Evolutionary conservation across 2,113 vertebrate species (phyloP).

Genomic region (Sterna hirundo): DNA sequence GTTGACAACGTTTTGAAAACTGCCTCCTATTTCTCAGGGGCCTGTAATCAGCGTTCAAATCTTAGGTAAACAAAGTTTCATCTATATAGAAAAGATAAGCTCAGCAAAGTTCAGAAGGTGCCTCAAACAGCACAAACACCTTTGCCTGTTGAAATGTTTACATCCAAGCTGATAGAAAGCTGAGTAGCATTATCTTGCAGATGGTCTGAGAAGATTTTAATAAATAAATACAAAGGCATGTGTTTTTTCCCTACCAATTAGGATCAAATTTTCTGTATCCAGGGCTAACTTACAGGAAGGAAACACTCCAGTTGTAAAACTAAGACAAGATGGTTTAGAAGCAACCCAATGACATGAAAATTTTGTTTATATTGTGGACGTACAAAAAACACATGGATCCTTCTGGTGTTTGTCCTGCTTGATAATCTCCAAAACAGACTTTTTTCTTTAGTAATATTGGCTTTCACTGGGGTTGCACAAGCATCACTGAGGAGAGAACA

Average conservation of each 20-base stretch:
- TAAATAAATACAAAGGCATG: constrained; percentile 1
- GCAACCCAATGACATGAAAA: neutral
- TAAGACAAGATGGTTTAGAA: neutral
- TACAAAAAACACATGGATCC: neutral
- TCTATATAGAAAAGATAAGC: constrained; percentile 30
- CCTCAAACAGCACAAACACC: constrained; percentile 8
- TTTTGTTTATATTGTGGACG: neutral
- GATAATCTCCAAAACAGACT: neutral
- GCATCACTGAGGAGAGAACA: rapidly evolving
- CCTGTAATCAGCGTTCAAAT: constrained; percentile 33
- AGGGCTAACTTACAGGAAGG: neutral
- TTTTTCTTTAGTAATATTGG: neutral
- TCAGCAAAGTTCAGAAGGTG: constrained; percentile 14
- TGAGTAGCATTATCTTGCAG: constrained; percentile 14
- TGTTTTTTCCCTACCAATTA: neutral
- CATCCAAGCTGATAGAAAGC: constrained; percentile 19
- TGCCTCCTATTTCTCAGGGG: neutral
- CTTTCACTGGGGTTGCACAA: neutral
- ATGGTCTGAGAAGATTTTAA: constrained; percentile 33
- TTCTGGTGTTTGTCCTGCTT: neutral
- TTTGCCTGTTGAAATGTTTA: constrained; percentile 47
- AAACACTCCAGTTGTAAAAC: neutral
- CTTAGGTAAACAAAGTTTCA: constrained; percentile 3
- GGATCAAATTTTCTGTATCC: neutral
- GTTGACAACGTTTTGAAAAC: constrained; percentile 15